Evolutionary conservation across 2,113 vertebrate genomes (phyloP).

Genomic region (Himantopus leucocephalus): DNA sequence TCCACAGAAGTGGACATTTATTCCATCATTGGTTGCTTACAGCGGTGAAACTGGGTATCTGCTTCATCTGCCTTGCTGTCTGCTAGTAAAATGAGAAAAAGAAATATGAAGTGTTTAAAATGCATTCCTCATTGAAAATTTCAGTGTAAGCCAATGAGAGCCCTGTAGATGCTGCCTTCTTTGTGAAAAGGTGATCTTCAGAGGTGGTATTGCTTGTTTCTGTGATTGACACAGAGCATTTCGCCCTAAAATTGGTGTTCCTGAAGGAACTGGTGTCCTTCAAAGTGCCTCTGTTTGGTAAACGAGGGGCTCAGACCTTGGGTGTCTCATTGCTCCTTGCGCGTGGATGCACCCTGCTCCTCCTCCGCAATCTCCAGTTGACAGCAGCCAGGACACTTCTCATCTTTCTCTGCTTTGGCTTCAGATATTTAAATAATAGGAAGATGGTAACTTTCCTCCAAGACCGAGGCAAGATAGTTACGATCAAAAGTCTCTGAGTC

Average conservation of each 20-base stretch:
- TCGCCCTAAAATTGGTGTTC: background rate
- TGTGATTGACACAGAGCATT: background rate
- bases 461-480: background rate
- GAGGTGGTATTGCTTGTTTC: background rate
- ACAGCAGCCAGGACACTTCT: background rate
- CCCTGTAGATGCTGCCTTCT: background rate
- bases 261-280: background rate
- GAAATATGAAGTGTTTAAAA: background rate
- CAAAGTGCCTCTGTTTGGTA: background rate
- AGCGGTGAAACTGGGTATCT: rapidly evolving
- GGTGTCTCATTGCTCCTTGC: background rate
- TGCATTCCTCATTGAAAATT: background rate
- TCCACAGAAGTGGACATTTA: background rate
- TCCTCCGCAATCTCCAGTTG: background rate
- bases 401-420: background rate
- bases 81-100: slow-evolving; percentile 1
- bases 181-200: background rate
- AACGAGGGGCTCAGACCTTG: background rate
- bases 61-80: background rate
- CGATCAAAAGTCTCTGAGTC: background rate
- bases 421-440: background rate
- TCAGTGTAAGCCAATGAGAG: background rate
- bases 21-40: background rate
- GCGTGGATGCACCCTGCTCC: background rate
- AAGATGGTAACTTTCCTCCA: background rate